Conservation (phyloP, 35 echinoderm and acorn worm genomes). For the Nesometra sesokonis region DNA sequence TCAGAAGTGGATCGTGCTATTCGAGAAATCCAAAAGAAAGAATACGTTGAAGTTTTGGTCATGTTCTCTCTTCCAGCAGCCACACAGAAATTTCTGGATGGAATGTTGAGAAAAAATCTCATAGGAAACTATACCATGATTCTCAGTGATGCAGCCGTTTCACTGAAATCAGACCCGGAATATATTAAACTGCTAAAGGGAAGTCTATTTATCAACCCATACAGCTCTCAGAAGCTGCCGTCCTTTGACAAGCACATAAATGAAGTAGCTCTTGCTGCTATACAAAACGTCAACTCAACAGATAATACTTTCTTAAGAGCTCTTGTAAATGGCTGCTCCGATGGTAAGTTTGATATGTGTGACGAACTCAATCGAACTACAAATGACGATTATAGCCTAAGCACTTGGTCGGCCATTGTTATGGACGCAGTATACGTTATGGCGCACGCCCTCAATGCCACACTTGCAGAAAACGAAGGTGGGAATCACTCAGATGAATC, state of each 20-base stretch:
- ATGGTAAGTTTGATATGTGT: neutral
- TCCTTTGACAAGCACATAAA: slow-evolving; percentile 25
- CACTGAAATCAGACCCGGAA: neutral
- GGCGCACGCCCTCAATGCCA: slow-evolving; percentile 7
- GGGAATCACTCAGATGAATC: too few relatives aligned
- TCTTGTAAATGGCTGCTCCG: neutral
- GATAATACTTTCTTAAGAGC: neutral
- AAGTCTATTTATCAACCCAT: slow-evolving; percentile 12
- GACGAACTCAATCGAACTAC: neutral
- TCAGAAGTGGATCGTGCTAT: slow-evolving; percentile 10
- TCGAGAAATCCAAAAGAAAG: neutral
- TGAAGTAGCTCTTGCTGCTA: slow-evolving; percentile 1
- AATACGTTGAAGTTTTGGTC: slow-evolving; percentile 13
- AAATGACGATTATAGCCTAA: neutral
- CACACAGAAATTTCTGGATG: neutral
- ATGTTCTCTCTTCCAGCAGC: slow-evolving; percentile 14
- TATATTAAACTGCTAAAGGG: neutral
- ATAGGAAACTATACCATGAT: slow-evolving; percentile 32
- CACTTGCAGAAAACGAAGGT: neutral
- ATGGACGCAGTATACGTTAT: slow-evolving; percentile 37
- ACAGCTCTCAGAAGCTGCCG: neutral
- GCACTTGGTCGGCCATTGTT: neutral
- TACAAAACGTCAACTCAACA: neutral
- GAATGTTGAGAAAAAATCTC: neutral
- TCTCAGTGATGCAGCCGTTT: slow-evolving; percentile 23